Evolutionary conservation across 2,888 invertebrate species (phyloP), one percentile per base, ranked within the genome.

Genomic region (Ichneumon xanthorius): DNA sequence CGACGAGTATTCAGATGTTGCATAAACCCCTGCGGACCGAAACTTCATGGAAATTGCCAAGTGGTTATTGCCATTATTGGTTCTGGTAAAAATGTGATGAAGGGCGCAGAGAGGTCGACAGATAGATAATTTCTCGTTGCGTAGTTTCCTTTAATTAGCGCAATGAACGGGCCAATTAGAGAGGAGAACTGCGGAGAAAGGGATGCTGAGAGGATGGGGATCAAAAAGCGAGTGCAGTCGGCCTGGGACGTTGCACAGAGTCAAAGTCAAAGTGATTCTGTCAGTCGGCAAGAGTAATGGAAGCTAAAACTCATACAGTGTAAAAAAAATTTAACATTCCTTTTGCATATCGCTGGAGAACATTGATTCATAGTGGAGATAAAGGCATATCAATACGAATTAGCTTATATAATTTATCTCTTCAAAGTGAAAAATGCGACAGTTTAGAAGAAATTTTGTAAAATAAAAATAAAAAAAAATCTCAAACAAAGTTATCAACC

Each of bases 131-230:
- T 71, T 72, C 30, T 58, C 82, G 71, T 90, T 89, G 86, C 79
- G 86, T 84, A 70, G 71, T 68, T 85, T 86, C 81, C 92, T 92
- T 92, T 92, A 90, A 92, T 91, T 90, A 90, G 83, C 85, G 89
- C 89, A 90, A 92, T 90, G 90, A 92, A 92, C 89, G 89, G 88
- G 88, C 90, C 91, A 92, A 92, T 92, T 92, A 92, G 90, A 88
- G 84, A 82, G 72, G 84, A 82, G 72, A 88, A 6, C 61, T 76
- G 58, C 61, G 61, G 58, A 55, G 53, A 65, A 45, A 53, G 76
- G 45, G 65, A 76, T n/a, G 67, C 22, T 22, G 55, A 82, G 72
- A 70, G 75, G 45, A 67, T 65, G 75, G 40, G 40, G 65, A 65
- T 72, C 71, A 76, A 71, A 81, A 70, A 7, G 81, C 70, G 63